Percentiles rank a stretch among this genome's conserved stretches.
These are phyloP conservation scores for Galeruca laticollis DNA, from an alignment of 2,888 invertebrate genomes.

Conservation along the genomic window DNA sequence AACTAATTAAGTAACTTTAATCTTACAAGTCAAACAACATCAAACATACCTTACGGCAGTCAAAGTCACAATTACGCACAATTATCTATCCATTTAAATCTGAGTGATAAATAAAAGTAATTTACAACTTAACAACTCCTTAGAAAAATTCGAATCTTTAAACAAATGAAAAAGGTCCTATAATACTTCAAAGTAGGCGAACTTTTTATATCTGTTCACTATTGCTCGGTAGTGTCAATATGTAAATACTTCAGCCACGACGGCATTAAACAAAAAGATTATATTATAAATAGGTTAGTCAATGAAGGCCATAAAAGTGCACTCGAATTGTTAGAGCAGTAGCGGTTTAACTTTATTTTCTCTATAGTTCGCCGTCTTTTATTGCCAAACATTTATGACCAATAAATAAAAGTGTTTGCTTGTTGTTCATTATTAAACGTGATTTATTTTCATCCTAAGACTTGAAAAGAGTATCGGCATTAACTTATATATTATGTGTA, in stretches of 20 bases:
- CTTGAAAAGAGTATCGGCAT: conserved; percentile 41
- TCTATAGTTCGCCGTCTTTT: conserved; percentile 48
- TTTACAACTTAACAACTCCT: conserved; percentile 32
- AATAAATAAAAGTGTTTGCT: conserved; percentile 59
- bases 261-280: conserved; percentile 51
- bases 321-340: conserved; percentile 38
- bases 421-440: conserved; percentile 58
- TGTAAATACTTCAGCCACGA: conserved; percentile 52
- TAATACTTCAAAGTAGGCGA: conserved; percentile 39
- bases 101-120: conserved; percentile 19
- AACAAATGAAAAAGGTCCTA: conserved; percentile 27
- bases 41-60: not conserved
- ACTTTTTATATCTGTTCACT: conserved; percentile 28
- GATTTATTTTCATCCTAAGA: conserved; percentile 49
- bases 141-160: conserved; percentile 31
- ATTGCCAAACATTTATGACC: conserved; percentile 58
- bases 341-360: conserved; percentile 42
- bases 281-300: conserved; percentile 52
- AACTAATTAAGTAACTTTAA: not conserved
- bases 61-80: not conserved
- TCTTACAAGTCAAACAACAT: not conserved
- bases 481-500: not conserved
- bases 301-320: conserved; percentile 44
- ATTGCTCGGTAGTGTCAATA: conserved; percentile 46
- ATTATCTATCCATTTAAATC: not conserved